A percentile compares a stretch with the other conserved stretches of the same genome.
Evolutionary conservation across 1,140 invertebrate species (phyloP).

Genomic region (Mylabris phalerata): DNA sequence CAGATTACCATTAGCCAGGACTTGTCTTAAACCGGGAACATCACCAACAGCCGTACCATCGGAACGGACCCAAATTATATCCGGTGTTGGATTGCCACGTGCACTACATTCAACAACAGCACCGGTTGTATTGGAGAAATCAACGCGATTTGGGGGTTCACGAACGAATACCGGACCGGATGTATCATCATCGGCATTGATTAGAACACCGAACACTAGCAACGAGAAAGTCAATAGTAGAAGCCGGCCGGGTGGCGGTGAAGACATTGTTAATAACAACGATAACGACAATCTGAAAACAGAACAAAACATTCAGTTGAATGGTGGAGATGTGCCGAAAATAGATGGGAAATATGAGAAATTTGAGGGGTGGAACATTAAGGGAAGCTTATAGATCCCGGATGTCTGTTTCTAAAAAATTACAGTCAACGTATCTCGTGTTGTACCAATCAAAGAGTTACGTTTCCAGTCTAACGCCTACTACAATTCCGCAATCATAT

Average conservation of each 20-base stretch:
- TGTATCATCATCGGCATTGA: conserved; percentile 57
- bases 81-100: conserved; percentile 80
- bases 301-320: too few species aligned
- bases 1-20: conserved; percentile 84
- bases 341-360: too few species aligned
- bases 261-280: background rate
- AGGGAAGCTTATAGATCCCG: too few species aligned
- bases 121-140: conserved; percentile 91
- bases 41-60: conserved; percentile 85
- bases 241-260: background rate
- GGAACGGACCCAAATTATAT: conserved; percentile 84
- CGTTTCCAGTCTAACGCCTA: too few species aligned
- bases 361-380: too few species aligned
- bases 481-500: background rate
- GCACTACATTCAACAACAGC: conserved; percentile 88
- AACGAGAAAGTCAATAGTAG: background rate
- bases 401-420: too few species aligned
- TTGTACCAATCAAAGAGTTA: too few species aligned
- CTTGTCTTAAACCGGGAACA: conserved; percentile 68
- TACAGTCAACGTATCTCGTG: too few species aligned
- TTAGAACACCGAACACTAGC: background rate
- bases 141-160: conserved; percentile 83
- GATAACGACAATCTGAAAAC: too few species aligned
- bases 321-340: too few species aligned
- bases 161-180: conserved; percentile 85